Evolutionary conservation across 2,888 invertebrate genomes (phyloP).

Genomic region (Conus canariensis): DNA sequence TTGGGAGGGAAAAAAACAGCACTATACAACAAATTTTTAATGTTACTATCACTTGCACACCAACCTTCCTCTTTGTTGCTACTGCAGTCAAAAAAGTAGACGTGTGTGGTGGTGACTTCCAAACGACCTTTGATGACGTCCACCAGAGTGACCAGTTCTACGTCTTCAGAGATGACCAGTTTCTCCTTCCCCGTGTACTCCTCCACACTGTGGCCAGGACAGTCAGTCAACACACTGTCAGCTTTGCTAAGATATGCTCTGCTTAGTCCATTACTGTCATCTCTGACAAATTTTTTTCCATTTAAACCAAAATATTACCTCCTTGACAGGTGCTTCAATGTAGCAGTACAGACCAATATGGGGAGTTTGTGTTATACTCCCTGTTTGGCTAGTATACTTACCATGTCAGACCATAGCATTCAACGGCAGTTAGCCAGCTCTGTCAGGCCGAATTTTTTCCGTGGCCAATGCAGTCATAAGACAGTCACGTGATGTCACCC

Average conservation of each 20-base stretch:
- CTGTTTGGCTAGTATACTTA: no score
- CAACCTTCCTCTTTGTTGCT: conserved; percentile 75
- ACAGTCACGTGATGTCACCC: no score
- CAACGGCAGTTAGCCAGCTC: no score
- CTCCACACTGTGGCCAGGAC: conserved; percentile 44
- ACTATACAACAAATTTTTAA: no score
- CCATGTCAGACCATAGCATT: no score
- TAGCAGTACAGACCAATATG: no score
- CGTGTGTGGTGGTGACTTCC: conserved; percentile 83
- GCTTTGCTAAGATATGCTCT: background rate
- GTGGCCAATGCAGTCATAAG: no score
- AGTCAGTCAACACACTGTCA: background rate
- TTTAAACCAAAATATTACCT: no score
- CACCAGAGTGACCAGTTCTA: conserved; percentile 83
- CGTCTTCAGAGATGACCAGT: conserved; percentile 83
- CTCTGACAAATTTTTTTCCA: background rate
- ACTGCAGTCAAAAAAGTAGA: conserved; percentile 83
- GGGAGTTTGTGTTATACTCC: no score
- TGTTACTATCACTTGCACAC: background rate
- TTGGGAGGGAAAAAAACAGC: no score
- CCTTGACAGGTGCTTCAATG: no score
- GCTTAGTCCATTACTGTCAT: background rate
- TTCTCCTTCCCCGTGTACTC: conserved; percentile 81
- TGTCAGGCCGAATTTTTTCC: no score
- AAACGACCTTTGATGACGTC: conserved; percentile 83